These are phyloP conservation scores for Tyria jacobaeae DNA, from an alignment of 2,888 invertebrate species.

Conservation along the genomic window DNA sequence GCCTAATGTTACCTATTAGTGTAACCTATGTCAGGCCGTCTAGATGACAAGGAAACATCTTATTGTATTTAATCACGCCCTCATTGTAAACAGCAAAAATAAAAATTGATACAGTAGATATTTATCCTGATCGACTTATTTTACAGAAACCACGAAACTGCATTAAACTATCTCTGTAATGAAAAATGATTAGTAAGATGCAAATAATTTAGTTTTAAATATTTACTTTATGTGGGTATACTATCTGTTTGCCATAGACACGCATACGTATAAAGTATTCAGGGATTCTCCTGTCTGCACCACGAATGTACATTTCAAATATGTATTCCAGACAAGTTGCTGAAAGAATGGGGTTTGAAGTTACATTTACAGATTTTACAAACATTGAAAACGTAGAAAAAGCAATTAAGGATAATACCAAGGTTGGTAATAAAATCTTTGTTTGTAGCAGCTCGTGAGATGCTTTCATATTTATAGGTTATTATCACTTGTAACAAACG, in stretches of 20 bases:
- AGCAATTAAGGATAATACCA: conserved; percentile 93
- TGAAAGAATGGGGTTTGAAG: conserved; percentile 89
- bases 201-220: too few relatives aligned
- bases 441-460: too few relatives aligned
- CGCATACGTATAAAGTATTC: neutral
- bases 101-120: neutral
- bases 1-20: too few relatives aligned
- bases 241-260: neutral
- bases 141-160: neutral
- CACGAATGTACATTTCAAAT: neutral
- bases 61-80: neutral
- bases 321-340: conserved; percentile 87
- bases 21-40: too few relatives aligned
- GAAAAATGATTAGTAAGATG: too few relatives aligned
- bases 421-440: conserved; percentile 83
- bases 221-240: too few relatives aligned
- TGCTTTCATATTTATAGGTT: too few relatives aligned
- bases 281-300: neutral
- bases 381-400: conserved; percentile 88
- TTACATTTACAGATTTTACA: conserved; percentile 92
- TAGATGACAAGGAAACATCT: too few relatives aligned
- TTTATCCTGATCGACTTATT: neutral
- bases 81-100: neutral
- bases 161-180: too few relatives aligned
- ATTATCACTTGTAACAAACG: too few relatives aligned